Conservation (phyloP, 2,113 vertebrate species). For the Oenanthe oenanthe region DNA sequence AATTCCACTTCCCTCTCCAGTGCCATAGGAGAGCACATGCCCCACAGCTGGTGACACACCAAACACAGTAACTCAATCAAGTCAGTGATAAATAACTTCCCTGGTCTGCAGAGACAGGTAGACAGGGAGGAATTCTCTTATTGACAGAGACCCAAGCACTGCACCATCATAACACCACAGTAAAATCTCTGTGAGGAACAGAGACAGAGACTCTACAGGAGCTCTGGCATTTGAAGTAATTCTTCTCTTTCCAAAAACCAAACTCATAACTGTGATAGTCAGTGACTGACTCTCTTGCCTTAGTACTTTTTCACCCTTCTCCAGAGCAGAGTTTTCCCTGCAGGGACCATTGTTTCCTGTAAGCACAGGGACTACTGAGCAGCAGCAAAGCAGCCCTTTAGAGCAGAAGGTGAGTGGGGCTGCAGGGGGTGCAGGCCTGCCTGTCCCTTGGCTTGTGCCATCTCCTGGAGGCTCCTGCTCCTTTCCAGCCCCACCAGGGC, state of each 20-base stretch:
- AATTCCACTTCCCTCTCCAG: not conserved
- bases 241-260: not conserved
- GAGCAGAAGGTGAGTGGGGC: not conserved
- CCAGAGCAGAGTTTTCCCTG: not conserved
- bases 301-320: not conserved
- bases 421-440: not conserved
- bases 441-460: not conserved
- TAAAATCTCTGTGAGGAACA: not conserved
- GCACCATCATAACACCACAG: not conserved
- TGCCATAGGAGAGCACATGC: not conserved
- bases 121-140: not conserved
- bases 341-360: not conserved
- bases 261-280: not conserved
- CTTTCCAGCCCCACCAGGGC: not conserved
- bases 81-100: not conserved
- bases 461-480: not conserved
- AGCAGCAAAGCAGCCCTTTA: not conserved
- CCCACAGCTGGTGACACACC: not conserved
- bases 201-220: not conserved
- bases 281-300: accelerated
- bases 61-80: not conserved
- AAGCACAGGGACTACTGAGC: not conserved
- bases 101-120: not conserved
- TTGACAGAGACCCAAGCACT: not conserved
- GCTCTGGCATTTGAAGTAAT: not conserved